A percentile compares a stretch with the other conserved stretches of the same genome.
These are phyloP conservation scores for Hylyphantes graminicola DNA, from an alignment of 1,140 invertebrate genomes.

Conservation along the genomic window DNA sequence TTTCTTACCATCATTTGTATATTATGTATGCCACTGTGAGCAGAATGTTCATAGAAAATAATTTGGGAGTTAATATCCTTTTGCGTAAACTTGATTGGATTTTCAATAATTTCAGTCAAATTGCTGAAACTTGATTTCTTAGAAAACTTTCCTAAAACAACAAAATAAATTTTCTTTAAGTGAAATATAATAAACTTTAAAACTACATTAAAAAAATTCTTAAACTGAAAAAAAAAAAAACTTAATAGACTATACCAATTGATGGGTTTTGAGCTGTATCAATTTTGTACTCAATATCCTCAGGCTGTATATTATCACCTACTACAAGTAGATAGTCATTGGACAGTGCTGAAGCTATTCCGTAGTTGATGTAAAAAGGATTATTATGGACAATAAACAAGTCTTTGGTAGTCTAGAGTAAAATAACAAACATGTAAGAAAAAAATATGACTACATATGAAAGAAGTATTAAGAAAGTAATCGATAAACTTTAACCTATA, in stretches of 20 bases:
- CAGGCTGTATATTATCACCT: conserved; percentile 21
- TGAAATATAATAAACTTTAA: background rate
- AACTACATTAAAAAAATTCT: background rate
- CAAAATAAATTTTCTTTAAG: background rate
- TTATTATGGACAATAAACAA: conserved; percentile 26
- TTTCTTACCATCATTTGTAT: too few relatives aligned
- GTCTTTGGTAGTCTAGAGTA: background rate
- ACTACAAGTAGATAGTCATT: conserved; percentile 25
- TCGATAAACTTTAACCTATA: background rate
- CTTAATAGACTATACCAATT: conserved; percentile 5
- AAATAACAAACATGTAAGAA: background rate
- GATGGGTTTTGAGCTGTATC: conserved; percentile 1
- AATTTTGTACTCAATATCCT: conserved; percentile 11
- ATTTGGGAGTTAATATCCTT: conserved; percentile 34
- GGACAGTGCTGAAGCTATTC: background rate
- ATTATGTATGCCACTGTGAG: background rate
- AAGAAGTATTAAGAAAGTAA: background rate
- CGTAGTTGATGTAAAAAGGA: conserved; percentile 4
- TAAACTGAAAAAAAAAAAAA: background rate
- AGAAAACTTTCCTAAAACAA: conserved; percentile 10
- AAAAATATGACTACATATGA: background rate
- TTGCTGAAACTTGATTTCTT: background rate
- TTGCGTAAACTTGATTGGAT: conserved; percentile 26
- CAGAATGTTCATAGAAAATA: conserved; percentile 6
- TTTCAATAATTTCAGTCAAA: background rate